Evolutionary conservation across 2,797 vertebrate species (phyloP).

Genomic region (Nyctibius grandis): DNA sequence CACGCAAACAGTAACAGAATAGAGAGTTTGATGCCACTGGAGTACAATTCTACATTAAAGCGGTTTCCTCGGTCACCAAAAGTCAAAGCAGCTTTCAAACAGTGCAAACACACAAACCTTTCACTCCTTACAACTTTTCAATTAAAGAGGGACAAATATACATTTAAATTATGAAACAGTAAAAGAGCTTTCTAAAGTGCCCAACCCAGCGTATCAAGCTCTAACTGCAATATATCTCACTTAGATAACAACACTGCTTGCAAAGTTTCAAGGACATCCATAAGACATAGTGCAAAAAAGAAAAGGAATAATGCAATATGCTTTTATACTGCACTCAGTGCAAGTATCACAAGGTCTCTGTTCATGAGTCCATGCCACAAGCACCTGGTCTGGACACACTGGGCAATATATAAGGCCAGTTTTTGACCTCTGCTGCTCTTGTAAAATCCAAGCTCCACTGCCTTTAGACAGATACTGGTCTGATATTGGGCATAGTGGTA

Average conservation of each 20-base stretch:
- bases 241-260: neutral
- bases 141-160: neutral
- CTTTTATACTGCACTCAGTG: neutral
- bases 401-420: too few relatives aligned
- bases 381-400: neutral
- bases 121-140: neutral
- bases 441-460: neutral
- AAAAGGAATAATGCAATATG: neutral
- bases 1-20: neutral
- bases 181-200: neutral
- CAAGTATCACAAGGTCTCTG: neutral
- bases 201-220: neutral
- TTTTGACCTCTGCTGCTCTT: neutral
- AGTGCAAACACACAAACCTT: neutral
- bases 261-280: neutral
- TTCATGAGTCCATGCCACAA: neutral
- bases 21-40: neutral
- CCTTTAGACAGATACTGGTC: neutral
- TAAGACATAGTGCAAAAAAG: neutral
- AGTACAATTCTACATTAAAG: neutral
- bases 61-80: conserved; percentile 50
- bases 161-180: neutral
- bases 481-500: neutral
- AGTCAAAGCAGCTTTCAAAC: neutral
- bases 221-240: neutral